phyloP scores from a whole-genome alignment of 2,888 invertebrate genomes.

The Sialis fuliginosa region DNA sequence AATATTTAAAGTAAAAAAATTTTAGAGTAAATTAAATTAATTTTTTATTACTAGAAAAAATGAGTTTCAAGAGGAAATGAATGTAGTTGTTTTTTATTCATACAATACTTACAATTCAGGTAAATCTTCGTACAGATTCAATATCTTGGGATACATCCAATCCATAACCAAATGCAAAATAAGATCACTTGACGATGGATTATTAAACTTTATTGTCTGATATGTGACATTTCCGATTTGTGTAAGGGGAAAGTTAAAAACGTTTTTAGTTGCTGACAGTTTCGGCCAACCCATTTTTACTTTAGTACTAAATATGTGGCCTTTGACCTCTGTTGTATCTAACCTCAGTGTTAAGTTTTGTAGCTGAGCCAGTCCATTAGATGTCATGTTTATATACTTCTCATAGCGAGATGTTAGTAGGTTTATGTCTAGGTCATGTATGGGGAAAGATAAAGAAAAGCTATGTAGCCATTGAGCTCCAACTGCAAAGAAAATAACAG shows the following conservation, averaged over 20 bases:
- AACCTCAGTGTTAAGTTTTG: conserved; percentile 55
- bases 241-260: conserved; percentile 48
- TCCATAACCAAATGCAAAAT: conserved; percentile 59
- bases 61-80: too few species aligned
- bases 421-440: conserved; percentile 51
- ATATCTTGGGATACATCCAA: conserved; percentile 46
- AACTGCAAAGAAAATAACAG: conserved; percentile 22
- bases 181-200: conserved; percentile 53
- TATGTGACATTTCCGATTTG: conserved; percentile 52
- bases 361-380: conserved; percentile 28
- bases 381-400: conserved; percentile 34
- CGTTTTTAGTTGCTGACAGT: conserved; percentile 28
- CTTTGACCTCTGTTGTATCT: conserved; percentile 53
- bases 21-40: too few species aligned
- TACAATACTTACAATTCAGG: conserved; percentile 22
- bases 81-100: conserved; percentile 1
- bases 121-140: conserved; percentile 30
- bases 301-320: conserved; percentile 44
- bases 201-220: conserved; percentile 47
- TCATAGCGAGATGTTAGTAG: conserved; percentile 42
- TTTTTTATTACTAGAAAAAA: too few species aligned
- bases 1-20: too few species aligned
- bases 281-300: conserved; percentile 54
- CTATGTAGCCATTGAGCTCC: conserved; percentile 51
- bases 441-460: conserved; percentile 40